These are phyloP conservation scores for Odontomyia ornata DNA, from an alignment of 2,888 invertebrate species.

Conservation along the genomic window DNA sequence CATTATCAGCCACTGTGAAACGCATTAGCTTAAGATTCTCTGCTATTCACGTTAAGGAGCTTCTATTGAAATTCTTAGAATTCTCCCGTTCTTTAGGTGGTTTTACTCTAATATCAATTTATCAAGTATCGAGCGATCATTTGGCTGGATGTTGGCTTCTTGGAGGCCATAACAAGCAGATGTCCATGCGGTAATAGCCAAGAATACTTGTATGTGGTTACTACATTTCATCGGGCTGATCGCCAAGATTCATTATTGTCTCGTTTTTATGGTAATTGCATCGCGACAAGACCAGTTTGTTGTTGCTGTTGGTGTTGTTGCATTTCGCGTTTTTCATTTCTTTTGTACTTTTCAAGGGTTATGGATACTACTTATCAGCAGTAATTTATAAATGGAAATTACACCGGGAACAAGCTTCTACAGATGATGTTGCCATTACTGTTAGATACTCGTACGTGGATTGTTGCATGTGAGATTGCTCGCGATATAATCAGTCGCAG, in stretches of 20 bases:
- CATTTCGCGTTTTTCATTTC: too few relatives aligned
- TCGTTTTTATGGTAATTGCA: slow-evolving; percentile 35
- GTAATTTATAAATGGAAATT: slow-evolving; percentile 12
- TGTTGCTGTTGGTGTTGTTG: neutral
- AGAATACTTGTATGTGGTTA: slow-evolving; percentile 39
- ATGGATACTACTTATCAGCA: slow-evolving; percentile 17
- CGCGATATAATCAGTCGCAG: neutral
- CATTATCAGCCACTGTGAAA: neutral
- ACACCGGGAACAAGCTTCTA: neutral
- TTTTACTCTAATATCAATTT: slow-evolving; percentile 39
- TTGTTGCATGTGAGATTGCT: neutral
- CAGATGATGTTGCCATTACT: slow-evolving; percentile 5
- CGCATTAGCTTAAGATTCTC: neutral
- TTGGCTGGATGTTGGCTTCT: slow-evolving; percentile 13
- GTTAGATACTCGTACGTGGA: too few relatives aligned
- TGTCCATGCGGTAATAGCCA: slow-evolving; percentile 23
- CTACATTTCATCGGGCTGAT: slow-evolving; percentile 13
- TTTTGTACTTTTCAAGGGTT: neutral
- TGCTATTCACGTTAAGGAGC: neutral
- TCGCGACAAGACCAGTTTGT: slow-evolving; percentile 36
- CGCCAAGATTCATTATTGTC: slow-evolving; percentile 34
- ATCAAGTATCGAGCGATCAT: slow-evolving; percentile 27
- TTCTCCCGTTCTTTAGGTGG: slow-evolving; percentile 11
- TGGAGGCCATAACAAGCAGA: slow-evolving; percentile 22
- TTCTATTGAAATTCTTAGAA: slow-evolving; percentile 23